Evolutionary conservation across 2,797 vertebrate species (phyloP), one percentile per base, ranked within the genome.

Genomic region (Epinephelus malabaricus): DNA sequence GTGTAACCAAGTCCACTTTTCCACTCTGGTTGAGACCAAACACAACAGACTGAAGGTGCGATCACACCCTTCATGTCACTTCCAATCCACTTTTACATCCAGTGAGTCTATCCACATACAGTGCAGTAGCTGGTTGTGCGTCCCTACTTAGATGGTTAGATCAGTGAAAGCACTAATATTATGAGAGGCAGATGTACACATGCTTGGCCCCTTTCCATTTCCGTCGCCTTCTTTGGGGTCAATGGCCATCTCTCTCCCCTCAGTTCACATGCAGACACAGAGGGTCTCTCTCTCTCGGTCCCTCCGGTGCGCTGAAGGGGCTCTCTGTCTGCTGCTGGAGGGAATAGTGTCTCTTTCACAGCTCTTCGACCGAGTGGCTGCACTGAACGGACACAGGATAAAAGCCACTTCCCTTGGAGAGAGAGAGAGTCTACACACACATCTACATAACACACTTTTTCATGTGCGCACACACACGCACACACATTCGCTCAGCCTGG

Each of bases 331-430:
- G 81, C 76, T 25, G 71, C 76, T 51, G 81, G 70, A 70, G 87
- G 84, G 90, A 93, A 95, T 93, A 95, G 93, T 92, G 89, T 93
- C 93, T 72, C 93, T 94, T 95, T 95, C 93, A 95, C 85, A 51
- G 76, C 86, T 87, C 84, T 72, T 70, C 19, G 70, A 84, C 88
- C 87, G 51, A 91, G 90, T 83, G 89, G 85, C 90, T 76, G 78
- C 81, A n/a, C 49, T 64, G 79, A 94, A 89, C 88, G 90, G 92
- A 94, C 91, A 87, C 89, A 84, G 92, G 90, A 94, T 94, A 90
- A 94, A 94, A 93, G 91, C 76, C 77, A 93, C 93, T 94, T 95
- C 94, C 94, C 91, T 92, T 86, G 81, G 71, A 90, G 84, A 85
- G 23, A 21, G 79, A 85, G 79, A 85, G 77, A 83, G 74, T 63